A percentile compares a stretch with the other conserved stretches of the same genome.
phyloP scores from a whole-genome alignment of 2,888 invertebrate genomes.

The Agriopis leucophaearia region DNA sequence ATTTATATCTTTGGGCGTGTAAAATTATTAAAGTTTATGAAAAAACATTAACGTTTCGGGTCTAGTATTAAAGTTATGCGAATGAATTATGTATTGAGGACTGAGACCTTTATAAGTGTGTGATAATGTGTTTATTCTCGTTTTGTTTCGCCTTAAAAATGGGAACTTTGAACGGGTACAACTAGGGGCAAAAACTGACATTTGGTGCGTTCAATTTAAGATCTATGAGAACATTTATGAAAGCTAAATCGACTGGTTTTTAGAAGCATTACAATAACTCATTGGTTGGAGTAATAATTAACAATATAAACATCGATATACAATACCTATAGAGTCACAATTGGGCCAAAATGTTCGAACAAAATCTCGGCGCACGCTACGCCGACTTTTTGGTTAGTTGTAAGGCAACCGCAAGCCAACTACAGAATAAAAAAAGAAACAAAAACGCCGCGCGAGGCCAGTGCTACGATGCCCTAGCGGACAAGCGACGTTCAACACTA shows the following conservation, averaged over 20 bases:
- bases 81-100: slow-evolving; percentile 45
- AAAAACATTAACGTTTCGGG: slow-evolving; percentile 20
- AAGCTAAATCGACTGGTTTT: slow-evolving; percentile 44
- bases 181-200: slow-evolving; percentile 58
- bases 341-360: no score
- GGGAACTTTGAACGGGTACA: slow-evolving; percentile 56
- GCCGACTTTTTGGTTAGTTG: no score
- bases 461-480: no score
- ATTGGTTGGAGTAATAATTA: slow-evolving; percentile 41
- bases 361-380: no score
- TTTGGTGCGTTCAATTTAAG: slow-evolving; percentile 56
- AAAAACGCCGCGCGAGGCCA: no score
- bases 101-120: slow-evolving; percentile 40
- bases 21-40: slow-evolving; percentile 13
- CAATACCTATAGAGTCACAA: no score
- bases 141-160: slow-evolving; percentile 75
- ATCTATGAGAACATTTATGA: slow-evolving; percentile 59
- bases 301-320: no score
- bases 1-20: slow-evolving; percentile 13
- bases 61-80: slow-evolving; percentile 21
- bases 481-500: no score
- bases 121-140: slow-evolving; percentile 41
- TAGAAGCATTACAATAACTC: slow-evolving; percentile 32
- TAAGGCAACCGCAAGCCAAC: no score
- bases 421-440: no score